A percentile compares a stretch with the other conserved stretches of the same genome.
phyloP scores from a whole-genome alignment of 2,797 vertebrate species.

The Podargus strigoides region DNA sequence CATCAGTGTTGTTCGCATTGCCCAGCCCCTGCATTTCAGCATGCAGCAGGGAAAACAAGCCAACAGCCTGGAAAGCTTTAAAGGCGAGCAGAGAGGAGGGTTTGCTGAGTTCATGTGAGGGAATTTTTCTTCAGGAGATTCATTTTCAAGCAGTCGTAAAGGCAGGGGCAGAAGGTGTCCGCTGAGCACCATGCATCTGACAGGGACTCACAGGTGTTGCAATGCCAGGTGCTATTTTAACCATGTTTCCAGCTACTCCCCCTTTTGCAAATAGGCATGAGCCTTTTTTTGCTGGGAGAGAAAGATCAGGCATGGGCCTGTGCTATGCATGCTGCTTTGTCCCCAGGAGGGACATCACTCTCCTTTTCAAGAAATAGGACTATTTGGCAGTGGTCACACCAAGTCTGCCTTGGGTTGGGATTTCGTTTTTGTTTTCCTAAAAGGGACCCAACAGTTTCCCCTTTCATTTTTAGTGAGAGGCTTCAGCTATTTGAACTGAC shows the following conservation, averaged over 20 bases:
- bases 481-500: not conserved
- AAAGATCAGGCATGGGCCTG: not conserved
- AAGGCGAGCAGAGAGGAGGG: not conserved
- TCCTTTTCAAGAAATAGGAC: not conserved
- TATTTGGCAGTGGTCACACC: not conserved
- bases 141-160: not conserved
- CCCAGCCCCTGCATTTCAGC: not conserved
- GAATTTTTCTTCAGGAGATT: not conserved
- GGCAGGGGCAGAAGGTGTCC: not conserved
- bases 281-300: not conserved
- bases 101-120: not conserved
- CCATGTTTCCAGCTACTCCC: not conserved
- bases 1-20: not conserved
- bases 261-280: not conserved
- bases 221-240: not conserved
- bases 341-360: not conserved
- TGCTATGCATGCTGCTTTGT: not conserved
- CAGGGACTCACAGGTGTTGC: not conserved
- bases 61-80: not conserved
- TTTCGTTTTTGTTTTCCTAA: constrained; percentile 7
- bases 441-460: not conserved
- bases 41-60: not conserved
- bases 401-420: not conserved
- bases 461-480: not conserved
- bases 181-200: not conserved